Evolutionary conservation across 2,888 invertebrate species (phyloP).

Genomic region (Beris chalybata): DNA sequence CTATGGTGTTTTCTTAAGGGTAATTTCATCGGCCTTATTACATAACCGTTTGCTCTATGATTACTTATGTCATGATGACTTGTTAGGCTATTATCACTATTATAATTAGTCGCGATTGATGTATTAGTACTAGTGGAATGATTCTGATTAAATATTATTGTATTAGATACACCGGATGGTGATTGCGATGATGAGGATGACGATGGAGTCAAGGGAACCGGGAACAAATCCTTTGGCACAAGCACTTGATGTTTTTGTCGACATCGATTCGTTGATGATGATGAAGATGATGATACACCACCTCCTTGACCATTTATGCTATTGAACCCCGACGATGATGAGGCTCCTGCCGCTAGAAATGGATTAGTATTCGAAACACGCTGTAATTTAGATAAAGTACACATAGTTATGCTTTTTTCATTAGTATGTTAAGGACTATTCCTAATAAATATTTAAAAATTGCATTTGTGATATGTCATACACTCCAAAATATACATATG

Average conservation of each 20-base stretch:
- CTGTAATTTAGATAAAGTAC: constrained; percentile 24
- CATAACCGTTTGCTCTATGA: constrained; percentile 36
- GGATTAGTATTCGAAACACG: constrained; percentile 48
- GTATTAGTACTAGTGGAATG: constrained; percentile 13
- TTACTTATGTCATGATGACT: constrained; percentile 10
- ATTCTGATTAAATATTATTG: neutral
- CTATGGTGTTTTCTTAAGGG: constrained; percentile 56
- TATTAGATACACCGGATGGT: constrained; percentile 9
- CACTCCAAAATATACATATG: too few relatives aligned
- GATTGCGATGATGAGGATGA: constrained; percentile 37
- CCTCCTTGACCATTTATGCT: constrained; percentile 39
- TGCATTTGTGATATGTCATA: too few relatives aligned
- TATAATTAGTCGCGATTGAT: constrained; percentile 25
- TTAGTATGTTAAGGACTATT: too few relatives aligned
- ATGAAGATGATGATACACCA: constrained; percentile 37
- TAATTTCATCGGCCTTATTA: constrained; percentile 50
- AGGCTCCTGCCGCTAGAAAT: constrained; percentile 52
- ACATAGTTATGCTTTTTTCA: too few relatives aligned
- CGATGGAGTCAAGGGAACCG: constrained; percentile 41
- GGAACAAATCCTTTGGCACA: constrained; percentile 43
- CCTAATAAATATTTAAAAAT: too few relatives aligned
- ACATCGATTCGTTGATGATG: constrained; percentile 42
- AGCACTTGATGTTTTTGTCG: constrained; percentile 45
- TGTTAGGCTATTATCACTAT: constrained; percentile 35
- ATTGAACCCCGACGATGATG: constrained; percentile 40